Conservation (phyloP, 1,140 invertebrate genomes). For the Apis florea region DNA sequence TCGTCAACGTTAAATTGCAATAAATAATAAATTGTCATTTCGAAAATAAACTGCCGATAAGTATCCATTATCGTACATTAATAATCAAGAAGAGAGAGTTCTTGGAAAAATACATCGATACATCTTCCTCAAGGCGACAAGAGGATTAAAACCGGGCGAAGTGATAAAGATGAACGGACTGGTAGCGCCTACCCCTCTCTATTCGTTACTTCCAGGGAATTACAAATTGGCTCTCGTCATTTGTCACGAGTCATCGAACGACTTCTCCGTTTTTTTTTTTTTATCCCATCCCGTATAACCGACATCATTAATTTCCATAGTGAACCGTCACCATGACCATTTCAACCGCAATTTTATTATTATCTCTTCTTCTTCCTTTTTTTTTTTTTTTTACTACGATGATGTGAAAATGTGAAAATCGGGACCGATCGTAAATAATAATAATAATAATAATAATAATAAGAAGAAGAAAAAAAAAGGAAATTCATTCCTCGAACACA, state of each 20-base stretch:
- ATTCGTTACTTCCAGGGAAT: not conserved
- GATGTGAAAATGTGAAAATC: not conserved
- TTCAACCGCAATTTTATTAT: too few relatives aligned
- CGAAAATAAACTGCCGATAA: too few relatives aligned
- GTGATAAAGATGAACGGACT: not conserved
- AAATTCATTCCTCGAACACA: not conserved
- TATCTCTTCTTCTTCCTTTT: too few relatives aligned
- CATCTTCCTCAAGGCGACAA: not conserved
- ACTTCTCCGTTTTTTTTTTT: too few relatives aligned
- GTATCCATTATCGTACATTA: too few relatives aligned
- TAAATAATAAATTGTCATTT: too few relatives aligned
- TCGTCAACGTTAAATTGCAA: too few relatives aligned
- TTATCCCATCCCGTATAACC: too few relatives aligned
- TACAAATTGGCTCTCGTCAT: not conserved
- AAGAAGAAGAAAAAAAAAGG: not conserved
- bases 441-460: too few relatives aligned
- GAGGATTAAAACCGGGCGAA: not conserved
- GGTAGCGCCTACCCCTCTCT: not conserved
- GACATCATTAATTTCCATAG: not conserved
- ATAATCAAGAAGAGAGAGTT: conserved; percentile 7
- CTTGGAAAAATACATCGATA: not conserved
- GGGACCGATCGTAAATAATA: not conserved
- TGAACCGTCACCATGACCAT: too few relatives aligned
- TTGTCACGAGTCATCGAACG: not conserved
- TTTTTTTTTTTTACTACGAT: too few relatives aligned